A percentile compares a stretch with the other conserved stretches of the same genome.
Conservation (phyloP, 2,888 invertebrate species). For the Drosophila suboccidentalis region DNA sequence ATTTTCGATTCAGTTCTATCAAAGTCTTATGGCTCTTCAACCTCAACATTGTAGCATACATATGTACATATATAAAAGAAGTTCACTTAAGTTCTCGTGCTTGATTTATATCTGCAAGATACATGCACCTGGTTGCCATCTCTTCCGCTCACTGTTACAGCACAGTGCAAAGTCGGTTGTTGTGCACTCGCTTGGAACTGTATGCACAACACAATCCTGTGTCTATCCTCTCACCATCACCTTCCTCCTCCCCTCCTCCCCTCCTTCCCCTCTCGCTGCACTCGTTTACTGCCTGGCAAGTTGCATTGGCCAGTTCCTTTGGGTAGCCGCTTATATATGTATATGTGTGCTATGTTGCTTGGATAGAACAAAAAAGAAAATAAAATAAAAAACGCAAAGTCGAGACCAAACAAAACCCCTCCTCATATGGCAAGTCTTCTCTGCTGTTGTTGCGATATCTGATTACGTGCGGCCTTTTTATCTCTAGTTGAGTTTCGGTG, state of each 20-base stretch:
- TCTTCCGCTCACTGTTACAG: conserved; percentile 56
- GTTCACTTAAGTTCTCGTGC: conserved; percentile 15
- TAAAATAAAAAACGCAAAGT: conserved; percentile 13
- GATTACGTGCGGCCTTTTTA: conserved; percentile 69
- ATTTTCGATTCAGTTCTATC: no score
- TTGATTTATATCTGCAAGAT: conserved; percentile 58
- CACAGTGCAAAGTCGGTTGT: conserved; percentile 27
- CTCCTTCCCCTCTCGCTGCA: neutral
- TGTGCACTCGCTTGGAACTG: conserved; percentile 65
- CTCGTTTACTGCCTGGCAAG: conserved; percentile 11
- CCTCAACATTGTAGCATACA: conserved; percentile 9
- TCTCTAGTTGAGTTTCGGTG: conserved; percentile 44
- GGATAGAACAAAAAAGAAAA: conserved; percentile 55
- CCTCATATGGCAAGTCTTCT: conserved; percentile 65
- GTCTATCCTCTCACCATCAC: neutral
- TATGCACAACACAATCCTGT: conserved; percentile 13
- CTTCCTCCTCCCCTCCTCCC: neutral
- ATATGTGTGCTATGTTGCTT: conserved; percentile 25
- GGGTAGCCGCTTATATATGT: conserved; percentile 21
- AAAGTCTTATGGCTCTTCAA: neutral
- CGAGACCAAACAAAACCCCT: conserved; percentile 38
- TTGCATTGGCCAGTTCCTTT: conserved; percentile 28
- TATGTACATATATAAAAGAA: conserved; percentile 13
- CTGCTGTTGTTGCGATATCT: conserved; percentile 56
- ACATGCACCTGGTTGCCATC: conserved; percentile 69